Percentiles rank a stretch among this genome's conserved stretches.
Evolutionary conservation across 2,113 vertebrate species (phyloP).

Genomic region (Porphyrio hochstetteri): DNA sequence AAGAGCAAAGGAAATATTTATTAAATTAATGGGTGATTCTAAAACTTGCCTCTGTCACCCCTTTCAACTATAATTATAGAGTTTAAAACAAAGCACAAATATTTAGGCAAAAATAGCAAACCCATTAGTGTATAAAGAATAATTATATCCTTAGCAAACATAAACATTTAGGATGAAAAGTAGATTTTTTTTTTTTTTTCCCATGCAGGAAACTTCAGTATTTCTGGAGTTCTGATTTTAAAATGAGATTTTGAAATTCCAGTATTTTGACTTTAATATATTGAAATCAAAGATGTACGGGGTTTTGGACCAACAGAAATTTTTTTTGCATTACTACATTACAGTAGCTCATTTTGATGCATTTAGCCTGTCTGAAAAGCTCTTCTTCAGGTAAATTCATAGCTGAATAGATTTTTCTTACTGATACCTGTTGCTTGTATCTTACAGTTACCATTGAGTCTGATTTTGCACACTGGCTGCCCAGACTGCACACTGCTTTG

Average conservation of each 20-base stretch:
- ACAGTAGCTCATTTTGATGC: neutral
- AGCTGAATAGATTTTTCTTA: neutral
- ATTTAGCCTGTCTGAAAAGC: neutral
- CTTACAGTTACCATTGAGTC: neutral
- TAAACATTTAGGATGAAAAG: neutral
- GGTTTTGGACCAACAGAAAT: neutral
- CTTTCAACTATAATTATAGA: neutral
- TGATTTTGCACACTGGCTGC: neutral
- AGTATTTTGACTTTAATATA: neutral
- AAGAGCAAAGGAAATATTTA: neutral
- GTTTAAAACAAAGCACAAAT: neutral
- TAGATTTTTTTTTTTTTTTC: neutral
- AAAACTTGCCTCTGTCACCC: neutral
- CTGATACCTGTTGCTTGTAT: neutral
- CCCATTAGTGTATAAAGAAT: neutral
- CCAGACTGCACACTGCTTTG: neutral
- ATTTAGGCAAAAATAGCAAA: neutral
- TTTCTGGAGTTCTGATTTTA: neutral
- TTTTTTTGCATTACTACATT: neutral
- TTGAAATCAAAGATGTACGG: neutral
- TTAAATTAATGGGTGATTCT: neutral
- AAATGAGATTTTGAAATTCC: neutral
- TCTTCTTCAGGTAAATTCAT: neutral
- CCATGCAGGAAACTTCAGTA: neutral
- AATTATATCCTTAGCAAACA: neutral